A percentile compares a stretch with the other conserved stretches of the same genome.
Evolutionary conservation across 2,797 vertebrate species (phyloP).

Genomic region (Pteropus rufus): DNA sequence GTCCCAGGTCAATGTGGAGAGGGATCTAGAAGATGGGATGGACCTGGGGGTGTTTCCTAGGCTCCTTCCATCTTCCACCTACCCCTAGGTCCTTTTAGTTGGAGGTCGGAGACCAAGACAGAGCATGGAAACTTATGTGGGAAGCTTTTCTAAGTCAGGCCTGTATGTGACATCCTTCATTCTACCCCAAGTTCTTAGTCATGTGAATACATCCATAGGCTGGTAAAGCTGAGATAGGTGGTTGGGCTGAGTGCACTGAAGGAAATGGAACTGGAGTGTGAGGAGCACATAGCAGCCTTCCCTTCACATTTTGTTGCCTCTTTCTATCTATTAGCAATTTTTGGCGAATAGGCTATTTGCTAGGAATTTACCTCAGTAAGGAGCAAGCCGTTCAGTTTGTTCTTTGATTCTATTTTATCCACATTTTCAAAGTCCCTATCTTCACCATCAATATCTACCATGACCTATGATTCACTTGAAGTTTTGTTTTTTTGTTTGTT

Average conservation of each 20-base stretch:
- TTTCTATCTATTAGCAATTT: background rate
- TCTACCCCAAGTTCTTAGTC: background rate
- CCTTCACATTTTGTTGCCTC: background rate
- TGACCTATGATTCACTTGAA: background rate
- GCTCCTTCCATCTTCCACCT: background rate
- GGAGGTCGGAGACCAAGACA: background rate
- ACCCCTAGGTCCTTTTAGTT: background rate
- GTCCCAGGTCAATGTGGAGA: background rate
- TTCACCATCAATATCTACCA: background rate
- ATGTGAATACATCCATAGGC: background rate
- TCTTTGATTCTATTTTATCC: background rate
- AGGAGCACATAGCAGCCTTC: background rate
- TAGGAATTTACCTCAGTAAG: background rate
- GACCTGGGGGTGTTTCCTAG: background rate
- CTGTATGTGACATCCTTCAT: background rate
- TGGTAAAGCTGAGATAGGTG: background rate
- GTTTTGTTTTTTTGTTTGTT: background rate
- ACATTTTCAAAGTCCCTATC: background rate
- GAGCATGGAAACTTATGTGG: background rate
- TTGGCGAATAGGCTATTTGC: background rate
- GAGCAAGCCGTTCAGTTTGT: background rate
- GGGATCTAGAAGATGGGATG: rapidly evolving
- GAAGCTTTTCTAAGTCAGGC: background rate
- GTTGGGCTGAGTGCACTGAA: background rate
- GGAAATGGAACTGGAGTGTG: background rate